phyloP scores from a whole-genome alignment of 2,113 vertebrate species.

The Ctenomys sociabilis region DNA sequence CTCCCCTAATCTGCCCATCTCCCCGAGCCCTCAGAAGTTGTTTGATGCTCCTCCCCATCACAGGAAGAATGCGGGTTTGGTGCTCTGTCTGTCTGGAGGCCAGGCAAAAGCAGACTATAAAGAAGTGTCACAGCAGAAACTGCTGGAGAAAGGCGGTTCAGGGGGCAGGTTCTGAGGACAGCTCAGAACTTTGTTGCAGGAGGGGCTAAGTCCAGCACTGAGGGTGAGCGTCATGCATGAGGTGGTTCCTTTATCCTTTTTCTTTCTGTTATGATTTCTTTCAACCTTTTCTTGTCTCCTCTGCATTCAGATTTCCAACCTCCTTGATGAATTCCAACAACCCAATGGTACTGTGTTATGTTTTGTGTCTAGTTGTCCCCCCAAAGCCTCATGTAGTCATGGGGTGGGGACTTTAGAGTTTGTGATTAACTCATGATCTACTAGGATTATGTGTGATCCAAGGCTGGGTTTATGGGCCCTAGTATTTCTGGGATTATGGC shows the following conservation, averaged over 20 bases:
- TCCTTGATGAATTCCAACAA: background rate
- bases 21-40: background rate
- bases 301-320: background rate
- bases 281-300: background rate
- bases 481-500: no score
- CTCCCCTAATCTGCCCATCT: background rate
- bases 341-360: no score
- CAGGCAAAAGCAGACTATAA: background rate
- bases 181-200: background rate
- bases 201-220: background rate
- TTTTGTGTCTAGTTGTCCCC: no score
- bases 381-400: no score
- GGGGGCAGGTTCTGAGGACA: background rate
- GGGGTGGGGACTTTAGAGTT: no score
- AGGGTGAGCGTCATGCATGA: background rate
- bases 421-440: no score
- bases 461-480: no score
- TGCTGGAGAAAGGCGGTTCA: background rate
- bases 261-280: background rate
- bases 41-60: background rate
- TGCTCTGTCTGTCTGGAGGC: rapidly evolving
- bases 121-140: background rate
- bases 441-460: no score
- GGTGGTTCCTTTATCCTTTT: no score
- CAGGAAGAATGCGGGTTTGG: rapidly evolving